Evolutionary conservation across 2,113 vertebrate genomes (phyloP), one percentile per base, ranked within the genome.

Genomic region (Xiphophorus couchianus): DNA sequence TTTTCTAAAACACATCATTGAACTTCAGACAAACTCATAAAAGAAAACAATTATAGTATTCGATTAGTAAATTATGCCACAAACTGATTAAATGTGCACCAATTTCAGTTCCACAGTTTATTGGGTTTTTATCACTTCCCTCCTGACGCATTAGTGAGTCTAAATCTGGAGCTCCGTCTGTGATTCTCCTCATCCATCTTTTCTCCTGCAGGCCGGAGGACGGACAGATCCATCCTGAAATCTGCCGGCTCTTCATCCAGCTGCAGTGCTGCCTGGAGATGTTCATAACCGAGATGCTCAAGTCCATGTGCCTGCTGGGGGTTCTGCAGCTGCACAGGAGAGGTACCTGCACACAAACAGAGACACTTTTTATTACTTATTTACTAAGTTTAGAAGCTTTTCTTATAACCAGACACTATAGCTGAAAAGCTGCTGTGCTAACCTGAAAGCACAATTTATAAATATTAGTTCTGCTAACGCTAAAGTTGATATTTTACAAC

Each of bases 271-370:
- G 97, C 91, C 94, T 99, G 92, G 98, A 99, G 95, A 99, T 99
- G 98, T 99, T 98, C 82, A 95, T 97, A 48, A 96, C 97, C 30
- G 98, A 99, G 95, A 99, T 99, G 98, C 95, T 99, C 1, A 99
- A 99, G 84, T 98, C 97, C 83, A 94, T 98, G 86, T 99, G 97
- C 89, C 95, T 99, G 77, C 93, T 99, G 85, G 96, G 97, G 88
- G 98, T 97, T 66, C 95, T 99, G 93, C 97, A 99, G 93, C 95
- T 98, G 85, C 97, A 98, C 93, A 95, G 95, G 81, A 98, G 96
- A 97, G 96, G 97, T 98, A 96, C 69, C 0, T 0, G 30, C 35
- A 54, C 66, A 22, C 1, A 39, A 35, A 25, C 2, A 39, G 62
- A 27, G 11, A 60, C 30, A 17, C 8, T 8, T 30, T 25, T 30